A percentile compares a stretch with the other conserved stretches of the same genome.
These are phyloP conservation scores for Andrena haemorrhoa DNA, from an alignment of 2,888 invertebrate genomes.

Conservation along the genomic window DNA sequence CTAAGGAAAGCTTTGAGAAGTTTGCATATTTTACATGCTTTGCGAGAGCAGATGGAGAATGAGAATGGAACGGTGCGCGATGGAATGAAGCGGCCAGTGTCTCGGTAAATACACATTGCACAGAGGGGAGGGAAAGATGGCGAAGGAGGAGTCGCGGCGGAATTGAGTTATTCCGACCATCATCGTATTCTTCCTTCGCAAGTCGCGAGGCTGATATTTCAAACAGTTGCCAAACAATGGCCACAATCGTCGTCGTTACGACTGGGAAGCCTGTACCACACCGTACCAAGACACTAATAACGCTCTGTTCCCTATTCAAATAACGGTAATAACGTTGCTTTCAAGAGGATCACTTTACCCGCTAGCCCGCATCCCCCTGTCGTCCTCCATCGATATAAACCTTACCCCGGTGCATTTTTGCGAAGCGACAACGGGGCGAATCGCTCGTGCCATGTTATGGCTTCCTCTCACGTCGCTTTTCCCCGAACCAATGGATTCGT, in stretches of 20 bases:
- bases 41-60: neutral
- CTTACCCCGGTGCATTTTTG: neutral
- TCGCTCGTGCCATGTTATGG: conserved; percentile 2
- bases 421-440: neutral
- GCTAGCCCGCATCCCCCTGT: neutral
- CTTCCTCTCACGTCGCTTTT: neutral
- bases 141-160: neutral
- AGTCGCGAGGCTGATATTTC: neutral
- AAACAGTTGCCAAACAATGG: neutral
- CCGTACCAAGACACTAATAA: conserved; percentile 2
- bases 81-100: neutral
- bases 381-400: neutral
- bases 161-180: neutral
- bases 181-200: neutral
- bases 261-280: neutral
- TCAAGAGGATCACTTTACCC: neutral
- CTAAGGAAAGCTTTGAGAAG: neutral
- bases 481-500: neutral
- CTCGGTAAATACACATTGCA: neutral
- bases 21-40: neutral
- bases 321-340: neutral
- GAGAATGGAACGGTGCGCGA: neutral
- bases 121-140: neutral
- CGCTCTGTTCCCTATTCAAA: neutral
- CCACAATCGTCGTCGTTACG: neutral